Base-by-base conservation (phyloP, 2,797 vertebrate species). In the Halcyon chelicuti region DNA sequence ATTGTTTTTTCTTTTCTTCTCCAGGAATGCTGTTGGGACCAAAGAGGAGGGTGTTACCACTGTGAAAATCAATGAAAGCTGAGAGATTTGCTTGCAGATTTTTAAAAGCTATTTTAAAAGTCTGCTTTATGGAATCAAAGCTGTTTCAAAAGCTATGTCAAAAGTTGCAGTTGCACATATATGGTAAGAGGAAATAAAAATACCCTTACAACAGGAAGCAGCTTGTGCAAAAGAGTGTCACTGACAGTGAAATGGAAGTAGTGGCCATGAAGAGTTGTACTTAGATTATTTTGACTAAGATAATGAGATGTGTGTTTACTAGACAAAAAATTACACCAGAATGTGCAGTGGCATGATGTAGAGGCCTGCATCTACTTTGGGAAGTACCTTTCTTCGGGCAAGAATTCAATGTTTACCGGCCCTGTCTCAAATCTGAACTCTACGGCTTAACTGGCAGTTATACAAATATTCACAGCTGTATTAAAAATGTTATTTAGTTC, bases 401-500 rank as follows among this genome's bases (percentile, higher is more conserved):
- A 90, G 86, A 92, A 77, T 91, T 89, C 83, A 94, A 65, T 96
- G 46, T 93, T 96, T 96, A 86, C 88, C 87, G 82, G 35, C 73
- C 74, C 81, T 95, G 91, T 95, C 92, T 96, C 92, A 83, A 95
- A 95, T 96, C 60, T 93, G 94, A 93, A 96, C 96, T 95, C 96
- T 96, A 61, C 72, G 26, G 92, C 95, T 90, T 96, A 94, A 91
- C 94, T 98, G 96, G 96, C 97, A 97, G 66, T 91, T 94, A 90
- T 94, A 97, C 95, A 97, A 97, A 97, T 96, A 91, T 97, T 97
- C 97, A 96, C 96, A 98, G 96, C 97, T 97, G 95, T 97, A 95
- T 96, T 96, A 98, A 98, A 97, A 96, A 97, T 98, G 85, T 98
- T 98, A 97, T 95, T 98, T 97, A 95, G 96, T 97, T 97, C 98